Conservation (phyloP, 2,113 vertebrate genomes). For the Gymnogyps californianus region DNA sequence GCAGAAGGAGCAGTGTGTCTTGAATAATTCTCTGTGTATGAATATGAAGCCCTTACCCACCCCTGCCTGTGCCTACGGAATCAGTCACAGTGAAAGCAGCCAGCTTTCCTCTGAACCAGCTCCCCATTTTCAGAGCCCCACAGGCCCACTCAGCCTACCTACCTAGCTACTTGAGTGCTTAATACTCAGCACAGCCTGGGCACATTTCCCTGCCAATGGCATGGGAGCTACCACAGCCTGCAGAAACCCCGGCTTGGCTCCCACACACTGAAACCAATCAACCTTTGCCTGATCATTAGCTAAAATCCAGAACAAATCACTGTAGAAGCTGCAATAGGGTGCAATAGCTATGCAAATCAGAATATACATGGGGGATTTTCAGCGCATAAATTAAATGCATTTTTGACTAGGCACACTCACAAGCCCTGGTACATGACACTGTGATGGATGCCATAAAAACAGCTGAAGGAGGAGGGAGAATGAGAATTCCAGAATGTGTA, state of each 20-base stretch:
- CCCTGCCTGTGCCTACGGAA: background rate
- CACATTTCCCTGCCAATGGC: background rate
- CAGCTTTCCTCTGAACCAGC: background rate
- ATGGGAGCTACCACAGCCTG: background rate
- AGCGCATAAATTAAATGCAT: background rate
- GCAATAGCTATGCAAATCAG: conserved; percentile 23
- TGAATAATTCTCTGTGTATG: background rate
- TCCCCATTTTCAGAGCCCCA: background rate
- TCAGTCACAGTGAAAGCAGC: background rate
- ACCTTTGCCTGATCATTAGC: background rate
- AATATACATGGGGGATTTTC: background rate
- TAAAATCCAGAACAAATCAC: conserved; percentile 13
- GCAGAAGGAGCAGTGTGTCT: background rate
- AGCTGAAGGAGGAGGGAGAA: background rate
- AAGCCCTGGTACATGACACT: background rate
- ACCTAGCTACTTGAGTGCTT: background rate
- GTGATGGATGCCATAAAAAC: background rate
- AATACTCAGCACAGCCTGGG: background rate
- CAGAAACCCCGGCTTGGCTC: background rate
- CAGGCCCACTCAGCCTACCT: background rate
- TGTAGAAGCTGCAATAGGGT: background rate
- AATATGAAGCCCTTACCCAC: background rate
- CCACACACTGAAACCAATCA: background rate
- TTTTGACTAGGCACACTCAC: background rate
- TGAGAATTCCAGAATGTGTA: background rate